Conservation (phyloP, 2,888 invertebrate species). For the Nycteola revayana region DNA sequence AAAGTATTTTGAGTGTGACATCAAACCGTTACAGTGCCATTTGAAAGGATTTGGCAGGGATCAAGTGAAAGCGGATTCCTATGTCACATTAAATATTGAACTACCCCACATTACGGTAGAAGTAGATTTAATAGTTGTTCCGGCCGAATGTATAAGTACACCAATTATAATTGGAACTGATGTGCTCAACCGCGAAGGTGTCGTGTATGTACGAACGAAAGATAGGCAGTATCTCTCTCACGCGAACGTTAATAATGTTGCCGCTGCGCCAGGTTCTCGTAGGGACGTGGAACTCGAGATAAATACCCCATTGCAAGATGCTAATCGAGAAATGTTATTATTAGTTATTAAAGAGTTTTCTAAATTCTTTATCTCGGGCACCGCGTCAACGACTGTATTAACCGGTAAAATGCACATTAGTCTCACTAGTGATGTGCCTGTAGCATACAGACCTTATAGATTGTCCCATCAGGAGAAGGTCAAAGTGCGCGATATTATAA, state of each 20-base stretch:
- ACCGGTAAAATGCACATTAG: slow-evolving; percentile 1
- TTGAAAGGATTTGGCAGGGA: slow-evolving; percentile 28
- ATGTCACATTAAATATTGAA: slow-evolving; percentile 7
- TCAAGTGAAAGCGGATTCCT: slow-evolving; percentile 13
- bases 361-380: slow-evolving; percentile 1
- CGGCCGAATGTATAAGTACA: slow-evolving; percentile 12
- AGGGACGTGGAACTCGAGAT: no score
- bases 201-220: no score
- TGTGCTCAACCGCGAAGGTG: slow-evolving; percentile 4
- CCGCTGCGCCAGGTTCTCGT: neutral
- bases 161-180: slow-evolving; percentile 28
- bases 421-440: neutral
- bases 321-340: no score
- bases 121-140: slow-evolving; percentile 17
- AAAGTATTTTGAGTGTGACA: slow-evolving; percentile 15
- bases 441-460: slow-evolving; percentile 1
- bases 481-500: slow-evolving; percentile 2
- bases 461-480: neutral
- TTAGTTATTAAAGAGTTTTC: no score
- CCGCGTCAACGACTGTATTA: neutral
- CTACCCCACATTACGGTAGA: no score
- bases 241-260: slow-evolving; percentile 1
- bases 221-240: no score
- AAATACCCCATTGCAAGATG: neutral
- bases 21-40: no score